These are phyloP conservation scores for Ptyas mucosa DNA, from an alignment of 2,113 vertebrate species.

Conservation along the genomic window DNA sequence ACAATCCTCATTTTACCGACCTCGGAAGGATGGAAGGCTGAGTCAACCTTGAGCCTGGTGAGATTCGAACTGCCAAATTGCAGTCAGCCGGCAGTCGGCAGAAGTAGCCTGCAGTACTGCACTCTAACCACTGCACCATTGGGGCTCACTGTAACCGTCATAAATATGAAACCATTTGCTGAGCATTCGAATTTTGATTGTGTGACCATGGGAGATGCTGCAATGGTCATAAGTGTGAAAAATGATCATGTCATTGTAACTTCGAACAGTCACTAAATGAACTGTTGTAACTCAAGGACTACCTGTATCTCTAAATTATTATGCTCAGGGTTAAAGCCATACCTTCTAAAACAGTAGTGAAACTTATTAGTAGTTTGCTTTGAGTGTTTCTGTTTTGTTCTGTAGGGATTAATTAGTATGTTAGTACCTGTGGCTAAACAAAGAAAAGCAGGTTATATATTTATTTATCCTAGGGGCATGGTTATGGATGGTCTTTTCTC, in stretches of 20 bases:
- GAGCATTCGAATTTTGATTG: background rate
- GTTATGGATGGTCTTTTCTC: background rate
- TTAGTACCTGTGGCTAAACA: background rate
- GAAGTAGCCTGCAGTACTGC: too few species aligned
- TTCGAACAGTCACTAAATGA: background rate
- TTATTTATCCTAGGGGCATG: background rate
- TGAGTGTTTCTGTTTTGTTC: background rate
- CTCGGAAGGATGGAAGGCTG: too few species aligned
- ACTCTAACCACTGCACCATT: too few species aligned
- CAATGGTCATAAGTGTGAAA: background rate
- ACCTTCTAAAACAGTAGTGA: background rate
- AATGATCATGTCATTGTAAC: background rate
- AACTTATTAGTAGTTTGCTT: background rate
- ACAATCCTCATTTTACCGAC: too few species aligned
- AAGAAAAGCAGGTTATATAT: background rate
- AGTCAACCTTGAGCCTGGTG: too few species aligned
- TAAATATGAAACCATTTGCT: background rate
- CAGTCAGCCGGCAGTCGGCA: too few species aligned
- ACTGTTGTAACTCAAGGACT: background rate
- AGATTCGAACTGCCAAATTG: too few species aligned
- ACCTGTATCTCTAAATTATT: background rate
- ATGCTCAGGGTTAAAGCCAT: background rate
- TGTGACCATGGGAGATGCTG: background rate
- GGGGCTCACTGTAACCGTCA: background rate
- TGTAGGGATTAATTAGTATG: background rate